Percentiles rank a stretch among this genome's conserved stretches.
Evolutionary conservation across 1,140 invertebrate species (phyloP).

Genomic region (Propsilocerus akamusi): DNA sequence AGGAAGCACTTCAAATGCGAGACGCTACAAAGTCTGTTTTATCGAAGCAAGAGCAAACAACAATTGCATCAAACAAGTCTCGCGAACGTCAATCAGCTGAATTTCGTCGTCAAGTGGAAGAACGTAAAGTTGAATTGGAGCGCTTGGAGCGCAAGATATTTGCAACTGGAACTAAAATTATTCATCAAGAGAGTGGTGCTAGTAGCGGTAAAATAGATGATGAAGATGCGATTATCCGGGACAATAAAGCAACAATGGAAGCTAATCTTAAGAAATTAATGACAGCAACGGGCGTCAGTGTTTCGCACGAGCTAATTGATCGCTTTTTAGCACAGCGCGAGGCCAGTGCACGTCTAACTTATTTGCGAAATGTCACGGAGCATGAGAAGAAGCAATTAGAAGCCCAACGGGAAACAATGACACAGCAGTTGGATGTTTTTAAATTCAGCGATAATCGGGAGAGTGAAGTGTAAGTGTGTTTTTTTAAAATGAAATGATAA

Average conservation of each 20-base stretch:
- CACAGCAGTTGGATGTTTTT: constrained; percentile 46
- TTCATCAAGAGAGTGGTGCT: constrained; percentile 1
- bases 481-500: background rate
- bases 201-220: constrained; percentile 8
- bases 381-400: constrained; percentile 51
- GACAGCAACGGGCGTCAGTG: constrained; percentile 53
- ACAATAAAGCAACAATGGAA: constrained; percentile 31
- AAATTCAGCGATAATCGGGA: constrained; percentile 64
- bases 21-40: constrained; percentile 42
- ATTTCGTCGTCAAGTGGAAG: constrained; percentile 42
- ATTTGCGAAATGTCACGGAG: constrained; percentile 46
- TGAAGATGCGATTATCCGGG: constrained; percentile 12
- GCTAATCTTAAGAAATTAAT: constrained; percentile 49
- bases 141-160: constrained; percentile 50
- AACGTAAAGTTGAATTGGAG: constrained; percentile 45
- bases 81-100: constrained; percentile 39
- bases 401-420: constrained; percentile 41
- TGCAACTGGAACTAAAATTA: constrained; percentile 24
- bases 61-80: constrained; percentile 36
- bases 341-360: constrained; percentile 43
- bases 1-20: constrained; percentile 47
- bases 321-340: constrained; percentile 49
- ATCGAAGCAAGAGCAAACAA: constrained; percentile 41
- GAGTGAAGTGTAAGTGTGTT: constrained; percentile 45
- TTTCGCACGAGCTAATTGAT: constrained; percentile 48